Evolutionary conservation across 2,113 vertebrate species (phyloP).

Genomic region (Baryphthengus martii): DNA sequence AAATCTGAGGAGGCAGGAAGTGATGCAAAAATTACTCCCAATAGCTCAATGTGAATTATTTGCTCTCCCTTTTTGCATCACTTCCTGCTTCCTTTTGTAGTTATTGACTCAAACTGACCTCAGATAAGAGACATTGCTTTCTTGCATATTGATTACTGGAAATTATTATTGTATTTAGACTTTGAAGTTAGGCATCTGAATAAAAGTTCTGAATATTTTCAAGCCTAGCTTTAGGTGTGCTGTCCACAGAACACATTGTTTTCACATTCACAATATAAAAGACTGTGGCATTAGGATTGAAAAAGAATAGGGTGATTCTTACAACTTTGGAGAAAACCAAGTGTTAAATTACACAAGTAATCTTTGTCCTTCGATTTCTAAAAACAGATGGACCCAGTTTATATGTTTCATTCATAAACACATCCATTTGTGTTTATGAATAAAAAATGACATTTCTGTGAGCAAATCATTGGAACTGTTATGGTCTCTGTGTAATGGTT

Average conservation of each 20-base stretch:
- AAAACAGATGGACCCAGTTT: not conserved
- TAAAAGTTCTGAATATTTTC: not conserved
- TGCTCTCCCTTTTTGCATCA: not conserved
- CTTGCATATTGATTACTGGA: not conserved
- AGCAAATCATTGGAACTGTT: not conserved
- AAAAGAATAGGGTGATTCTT: not conserved
- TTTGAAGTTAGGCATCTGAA: not conserved
- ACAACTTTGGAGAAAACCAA: not conserved
- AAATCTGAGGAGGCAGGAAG: not conserved
- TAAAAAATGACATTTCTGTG: not conserved
- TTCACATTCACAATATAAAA: not conserved
- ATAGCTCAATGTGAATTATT: not conserved
- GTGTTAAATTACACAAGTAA: not conserved
- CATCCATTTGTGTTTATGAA: not conserved
- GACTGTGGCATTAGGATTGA: not conserved
- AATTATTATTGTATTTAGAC: not conserved
- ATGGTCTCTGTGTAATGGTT: not conserved
- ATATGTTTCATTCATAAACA: not conserved
- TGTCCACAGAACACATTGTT: not conserved
- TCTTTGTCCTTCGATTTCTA: not conserved
- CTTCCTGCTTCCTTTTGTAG: not conserved
- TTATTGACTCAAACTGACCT: not conserved
- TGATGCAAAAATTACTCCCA: not conserved
- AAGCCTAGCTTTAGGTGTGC: not conserved
- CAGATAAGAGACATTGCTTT: not conserved